These are phyloP conservation scores for Cremastinae sp. DNA, from an alignment of 2,888 invertebrate species.

Conservation along the genomic window DNA sequence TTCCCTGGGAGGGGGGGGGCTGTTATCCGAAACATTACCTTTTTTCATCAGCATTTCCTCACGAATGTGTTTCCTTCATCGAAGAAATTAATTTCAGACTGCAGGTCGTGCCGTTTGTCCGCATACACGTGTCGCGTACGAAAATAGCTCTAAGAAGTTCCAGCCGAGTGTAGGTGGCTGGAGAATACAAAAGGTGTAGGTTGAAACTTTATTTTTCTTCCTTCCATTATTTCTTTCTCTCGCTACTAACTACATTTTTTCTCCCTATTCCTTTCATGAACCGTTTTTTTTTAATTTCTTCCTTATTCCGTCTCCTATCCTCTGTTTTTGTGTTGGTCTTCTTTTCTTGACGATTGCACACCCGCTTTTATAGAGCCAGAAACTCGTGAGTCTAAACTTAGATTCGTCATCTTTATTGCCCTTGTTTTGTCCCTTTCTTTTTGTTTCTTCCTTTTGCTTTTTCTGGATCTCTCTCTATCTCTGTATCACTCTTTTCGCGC, in stretches of 20 bases:
- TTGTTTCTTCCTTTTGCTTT: neutral
- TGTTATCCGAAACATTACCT: too few relatives aligned
- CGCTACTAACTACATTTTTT: conserved; percentile 11
- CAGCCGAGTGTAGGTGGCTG: conserved; percentile 49
- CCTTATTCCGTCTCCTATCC: too few relatives aligned
- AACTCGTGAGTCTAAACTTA: conserved; percentile 55
- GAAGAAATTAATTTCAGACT: too few relatives aligned
- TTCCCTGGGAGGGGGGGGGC: too few relatives aligned
- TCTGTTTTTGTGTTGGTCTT: neutral
- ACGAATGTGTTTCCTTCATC: too few relatives aligned
- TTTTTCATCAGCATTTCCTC: too few relatives aligned
- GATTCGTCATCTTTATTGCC: conserved; percentile 25
- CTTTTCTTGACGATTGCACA: neutral
- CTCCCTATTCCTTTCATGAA: too few relatives aligned
- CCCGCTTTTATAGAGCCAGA: neutral
- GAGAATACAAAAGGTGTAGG: conserved; percentile 52
- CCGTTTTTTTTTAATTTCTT: too few relatives aligned
- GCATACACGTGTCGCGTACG: conserved; percentile 1
- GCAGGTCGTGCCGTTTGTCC: too few relatives aligned
- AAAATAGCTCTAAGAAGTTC: conserved; percentile 23
- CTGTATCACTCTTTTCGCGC: conserved; percentile 6
- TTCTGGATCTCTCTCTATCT: neutral
- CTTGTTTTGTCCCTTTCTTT: conserved; percentile 13
- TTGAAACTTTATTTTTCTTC: conserved; percentile 9
- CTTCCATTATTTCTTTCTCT: neutral